Percentiles rank a stretch among this genome's conserved stretches.
These are phyloP conservation scores for Xyrauchen texanus DNA, from an alignment of 2,113 vertebrate genomes.

Conservation along the genomic window DNA sequence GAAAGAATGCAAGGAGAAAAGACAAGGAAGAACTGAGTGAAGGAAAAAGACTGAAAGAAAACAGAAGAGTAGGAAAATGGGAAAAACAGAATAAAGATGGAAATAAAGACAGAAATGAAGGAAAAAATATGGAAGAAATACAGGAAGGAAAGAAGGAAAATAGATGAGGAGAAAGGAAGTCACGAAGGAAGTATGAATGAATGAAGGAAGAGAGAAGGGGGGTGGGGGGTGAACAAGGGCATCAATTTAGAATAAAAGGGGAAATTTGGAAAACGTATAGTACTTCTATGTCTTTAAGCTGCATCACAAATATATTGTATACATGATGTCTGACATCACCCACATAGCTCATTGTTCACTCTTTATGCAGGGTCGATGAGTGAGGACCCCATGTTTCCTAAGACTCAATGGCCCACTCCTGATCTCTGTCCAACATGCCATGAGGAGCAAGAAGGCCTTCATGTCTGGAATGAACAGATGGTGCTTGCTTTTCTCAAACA, in stretches of 20 bases:
- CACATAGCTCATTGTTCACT: neutral
- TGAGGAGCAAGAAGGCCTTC: slow-evolving; percentile 81
- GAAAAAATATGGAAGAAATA: neutral
- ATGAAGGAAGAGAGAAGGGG: neutral
- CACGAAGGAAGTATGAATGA: neutral
- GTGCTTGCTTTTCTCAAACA: slow-evolving; percentile 82
- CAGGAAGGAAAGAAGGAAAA: neutral
- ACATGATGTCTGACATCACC: too few species aligned
- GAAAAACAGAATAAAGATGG: neutral
- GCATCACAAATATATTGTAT: neutral
- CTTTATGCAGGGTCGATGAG: slow-evolving; percentile 78
- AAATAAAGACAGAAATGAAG: too few species aligned
- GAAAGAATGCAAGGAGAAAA: too few species aligned
- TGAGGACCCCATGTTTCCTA: slow-evolving; percentile 90
- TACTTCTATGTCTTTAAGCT: too few species aligned
- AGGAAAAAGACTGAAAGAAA: too few species aligned
- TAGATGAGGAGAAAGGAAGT: neutral
- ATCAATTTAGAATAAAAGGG: neutral
- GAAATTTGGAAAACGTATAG: too few species aligned
- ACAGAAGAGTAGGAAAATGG: too few species aligned
- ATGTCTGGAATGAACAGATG: slow-evolving; percentile 82
- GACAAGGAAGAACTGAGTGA: too few species aligned
- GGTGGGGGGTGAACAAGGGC: too few species aligned
- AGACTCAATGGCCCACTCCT: slow-evolving; percentile 87
- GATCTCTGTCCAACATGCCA: slow-evolving; percentile 87